A percentile compares a stretch with the other conserved stretches of the same genome.
phyloP scores from a whole-genome alignment of 2,888 invertebrate species.

The Standfussiana lucernea region DNA sequence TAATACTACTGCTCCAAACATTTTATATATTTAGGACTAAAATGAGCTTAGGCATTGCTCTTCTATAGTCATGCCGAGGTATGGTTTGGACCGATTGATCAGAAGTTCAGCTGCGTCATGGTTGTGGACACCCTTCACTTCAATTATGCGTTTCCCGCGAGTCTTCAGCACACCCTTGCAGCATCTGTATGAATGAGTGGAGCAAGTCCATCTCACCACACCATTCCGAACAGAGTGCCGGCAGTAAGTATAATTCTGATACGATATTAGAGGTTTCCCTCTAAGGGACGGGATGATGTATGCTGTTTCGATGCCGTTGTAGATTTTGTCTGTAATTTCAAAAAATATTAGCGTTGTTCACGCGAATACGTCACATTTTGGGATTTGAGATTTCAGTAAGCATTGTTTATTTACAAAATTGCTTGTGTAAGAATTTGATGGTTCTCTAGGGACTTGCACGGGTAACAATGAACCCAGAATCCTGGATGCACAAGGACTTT shows the following conservation, averaged over 20 bases:
- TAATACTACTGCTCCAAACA: background rate
- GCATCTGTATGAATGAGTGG: conserved; percentile 86
- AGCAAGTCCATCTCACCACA: conserved; percentile 85
- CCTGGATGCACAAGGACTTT: background rate
- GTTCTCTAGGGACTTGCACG: too few relatives aligned
- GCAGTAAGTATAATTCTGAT: conserved; percentile 85
- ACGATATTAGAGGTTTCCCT: conserved; percentile 83
- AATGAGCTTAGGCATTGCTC: conserved; percentile 11
- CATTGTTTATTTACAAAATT: conserved; percentile 16
- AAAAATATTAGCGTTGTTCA: conserved; percentile 31
- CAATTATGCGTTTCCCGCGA: conserved; percentile 79
- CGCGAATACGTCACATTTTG: background rate
- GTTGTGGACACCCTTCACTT: conserved; percentile 83
- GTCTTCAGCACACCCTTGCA: conserved; percentile 88
- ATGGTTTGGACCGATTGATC: conserved; percentile 76
- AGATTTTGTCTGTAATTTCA: conserved; percentile 46
- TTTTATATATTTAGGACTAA: background rate
- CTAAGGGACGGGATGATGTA: conserved; percentile 84
- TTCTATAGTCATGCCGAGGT: conserved; percentile 23
- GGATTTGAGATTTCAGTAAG: background rate
- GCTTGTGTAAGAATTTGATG: background rate
- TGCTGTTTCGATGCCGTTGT: conserved; percentile 71
- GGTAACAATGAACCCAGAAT: background rate
- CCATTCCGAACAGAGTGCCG: conserved; percentile 82
- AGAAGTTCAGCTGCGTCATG: conserved; percentile 83